Conservation (phyloP, 2,113 vertebrate species). For the Mus pahari region DNA sequence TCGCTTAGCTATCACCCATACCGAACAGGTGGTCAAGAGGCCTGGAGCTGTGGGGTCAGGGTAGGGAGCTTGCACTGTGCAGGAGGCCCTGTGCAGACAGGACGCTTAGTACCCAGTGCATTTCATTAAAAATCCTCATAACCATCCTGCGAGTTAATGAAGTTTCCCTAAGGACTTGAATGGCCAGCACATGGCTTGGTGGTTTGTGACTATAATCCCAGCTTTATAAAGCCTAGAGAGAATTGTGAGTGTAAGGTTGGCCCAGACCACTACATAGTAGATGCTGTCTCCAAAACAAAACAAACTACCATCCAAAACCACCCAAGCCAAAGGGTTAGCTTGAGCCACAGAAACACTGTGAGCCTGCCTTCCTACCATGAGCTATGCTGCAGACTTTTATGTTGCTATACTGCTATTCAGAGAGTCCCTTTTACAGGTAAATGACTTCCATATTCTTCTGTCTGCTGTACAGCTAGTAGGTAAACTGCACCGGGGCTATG, state of each 20-base stretch:
- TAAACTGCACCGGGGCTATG: slow-evolving; percentile 26
- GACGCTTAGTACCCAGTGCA: neutral
- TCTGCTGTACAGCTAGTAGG: slow-evolving; percentile 53
- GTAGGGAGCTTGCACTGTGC: neutral
- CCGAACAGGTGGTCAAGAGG: slow-evolving; percentile 37
- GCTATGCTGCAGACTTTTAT: neutral
- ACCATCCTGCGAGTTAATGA: neutral
- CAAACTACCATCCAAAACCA: neutral
- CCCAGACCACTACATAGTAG: neutral
- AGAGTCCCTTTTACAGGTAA: neutral
- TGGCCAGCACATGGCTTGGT: neutral
- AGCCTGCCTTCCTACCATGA: neutral
- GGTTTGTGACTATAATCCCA: neutral
- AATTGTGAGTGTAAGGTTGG: neutral
- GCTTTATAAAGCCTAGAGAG: neutral
- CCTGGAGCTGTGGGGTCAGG: neutral
- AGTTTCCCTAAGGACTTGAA: neutral
- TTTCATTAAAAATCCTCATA: slow-evolving; percentile 52
- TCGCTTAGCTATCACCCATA: slow-evolving; percentile 1
- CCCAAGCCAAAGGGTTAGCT: neutral
- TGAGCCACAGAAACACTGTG: neutral
- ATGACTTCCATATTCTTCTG: neutral
- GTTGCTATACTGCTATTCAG: neutral
- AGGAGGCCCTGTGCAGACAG: neutral
- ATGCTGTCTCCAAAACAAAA: neutral